Evolutionary conservation across 2,888 invertebrate genomes (phyloP), one percentile per base, ranked within the genome.

Genomic region (Pristionchus japonicus): DNA sequence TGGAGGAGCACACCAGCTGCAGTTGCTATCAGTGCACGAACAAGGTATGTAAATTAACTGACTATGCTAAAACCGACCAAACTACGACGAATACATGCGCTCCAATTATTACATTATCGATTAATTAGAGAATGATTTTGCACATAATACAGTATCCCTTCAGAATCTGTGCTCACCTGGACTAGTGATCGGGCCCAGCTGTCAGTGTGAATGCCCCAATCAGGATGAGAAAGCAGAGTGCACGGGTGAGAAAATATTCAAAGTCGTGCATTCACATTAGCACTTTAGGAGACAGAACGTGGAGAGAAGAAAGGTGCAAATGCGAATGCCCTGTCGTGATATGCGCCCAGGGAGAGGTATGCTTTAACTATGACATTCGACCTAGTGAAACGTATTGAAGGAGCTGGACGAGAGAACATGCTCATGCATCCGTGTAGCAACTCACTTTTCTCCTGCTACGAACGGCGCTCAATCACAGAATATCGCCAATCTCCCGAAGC

Each of bases 1-100:
- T 92, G 91, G 92, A 91, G 85, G 91, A 91, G 64, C 92, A 92
- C 86, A 90, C 90, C 0, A 90, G 90, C n/a, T 92, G 92, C 88
- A 90, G 90, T 23, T 92, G 92, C 61, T 89, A 89, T 37, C 89
- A 91, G 70, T 92, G 92, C 85, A 89, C 90, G 1, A 31, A 89
- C 34, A 89, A 89, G 82, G 91, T 91, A 27, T 40, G 80, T 40
- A n/a, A 27, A 23, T 47, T 15, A 4, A 31, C 9, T 15, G 23
- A 52, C n/a, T n/a, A 31, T 61, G 37, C 7, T 61, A 37, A 37
- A 23, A 61, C n/a, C 17, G 20, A 11, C 11, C 43, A 40, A 13
- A 83, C 13, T 49, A 13, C 4, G 7, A 83, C 6, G 47, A 47
- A n/a, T n/a, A n/a, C n/a, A n/a, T n/a, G n/a, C n/a, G n/a, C n/a